A percentile compares a stretch with the other conserved stretches of the same genome.
Conservation (phyloP, 2,113 vertebrate genomes). For the Halcyon senegalensis region DNA sequence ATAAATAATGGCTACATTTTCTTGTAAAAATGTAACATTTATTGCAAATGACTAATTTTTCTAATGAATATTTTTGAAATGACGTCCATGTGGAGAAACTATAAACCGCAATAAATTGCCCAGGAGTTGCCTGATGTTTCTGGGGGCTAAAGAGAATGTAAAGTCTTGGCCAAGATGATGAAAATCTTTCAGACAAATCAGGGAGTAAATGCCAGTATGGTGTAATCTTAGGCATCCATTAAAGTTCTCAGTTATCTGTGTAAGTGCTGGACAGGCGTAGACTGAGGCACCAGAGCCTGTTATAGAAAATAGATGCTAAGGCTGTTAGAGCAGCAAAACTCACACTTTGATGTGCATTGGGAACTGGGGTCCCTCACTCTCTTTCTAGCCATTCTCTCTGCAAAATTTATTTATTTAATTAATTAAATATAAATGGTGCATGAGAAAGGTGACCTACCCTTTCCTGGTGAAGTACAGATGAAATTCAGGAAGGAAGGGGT, state of each 20-base stretch:
- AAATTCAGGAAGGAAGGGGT: neutral
- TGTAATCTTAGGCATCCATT: constrained; percentile 46
- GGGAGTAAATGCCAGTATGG: constrained; percentile 11
- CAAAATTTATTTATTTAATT: too few relatives aligned
- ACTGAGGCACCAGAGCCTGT: neutral
- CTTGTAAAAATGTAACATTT: constrained; percentile 59
- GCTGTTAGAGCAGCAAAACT: neutral
- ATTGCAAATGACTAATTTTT: constrained; percentile 53
- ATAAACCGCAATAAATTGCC: constrained; percentile 56
- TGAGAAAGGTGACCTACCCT: neutral
- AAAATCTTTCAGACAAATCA: constrained; percentile 44
- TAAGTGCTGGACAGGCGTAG: neutral
- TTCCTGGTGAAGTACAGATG: neutral
- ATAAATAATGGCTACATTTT: constrained; percentile 4
- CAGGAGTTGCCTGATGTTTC: constrained; percentile 12
- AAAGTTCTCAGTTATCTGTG: constrained; percentile 33
- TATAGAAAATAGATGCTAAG: neutral
- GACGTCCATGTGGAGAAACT: neutral
- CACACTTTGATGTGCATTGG: neutral
- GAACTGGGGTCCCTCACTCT: neutral
- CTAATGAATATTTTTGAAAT: constrained; percentile 58
- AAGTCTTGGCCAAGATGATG: constrained; percentile 20
- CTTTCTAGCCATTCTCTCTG: neutral
- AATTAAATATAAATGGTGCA: too few relatives aligned
- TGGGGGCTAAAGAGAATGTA: constrained; percentile 12